Evolutionary conservation across 2,888 invertebrate genomes (phyloP).

Genomic region (Criorhina ranunculi): DNA sequence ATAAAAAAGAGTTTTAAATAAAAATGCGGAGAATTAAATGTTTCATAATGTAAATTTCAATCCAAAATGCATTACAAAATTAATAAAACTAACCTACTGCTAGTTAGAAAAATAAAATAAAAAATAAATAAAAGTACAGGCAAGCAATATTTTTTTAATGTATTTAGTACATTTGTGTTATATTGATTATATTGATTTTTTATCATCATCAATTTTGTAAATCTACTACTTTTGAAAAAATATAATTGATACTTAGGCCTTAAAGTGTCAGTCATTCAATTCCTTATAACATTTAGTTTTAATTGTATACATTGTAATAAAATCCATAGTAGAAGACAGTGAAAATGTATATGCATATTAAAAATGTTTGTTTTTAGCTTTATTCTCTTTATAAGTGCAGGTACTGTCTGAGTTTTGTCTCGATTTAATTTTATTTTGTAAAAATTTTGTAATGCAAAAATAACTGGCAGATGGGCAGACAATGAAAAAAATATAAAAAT

Average conservation of each 20-base stretch:
- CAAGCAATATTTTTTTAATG: constrained; percentile 70
- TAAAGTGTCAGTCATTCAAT: constrained; percentile 85
- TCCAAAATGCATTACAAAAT: constrained; percentile 71
- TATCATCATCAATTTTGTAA: constrained; percentile 13
- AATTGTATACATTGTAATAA: constrained; percentile 14
- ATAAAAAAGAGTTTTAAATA: constrained; percentile 7
- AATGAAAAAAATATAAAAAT: constrained; percentile 25
- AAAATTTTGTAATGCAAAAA: constrained; percentile 40
- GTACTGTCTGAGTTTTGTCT: constrained; percentile 28
- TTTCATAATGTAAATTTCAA: constrained; percentile 42
- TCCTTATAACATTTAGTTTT: constrained; percentile 69
- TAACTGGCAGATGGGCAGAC: constrained; percentile 62
- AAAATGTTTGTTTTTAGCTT: background rate
- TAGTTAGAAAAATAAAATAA: constrained; percentile 23
- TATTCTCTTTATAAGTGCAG: background rate
- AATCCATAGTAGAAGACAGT: constrained; percentile 31
- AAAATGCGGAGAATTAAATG: constrained; percentile 14
- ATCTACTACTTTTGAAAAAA: constrained; percentile 46
- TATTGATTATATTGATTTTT: constrained; percentile 37
- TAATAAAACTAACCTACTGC: constrained; percentile 76
- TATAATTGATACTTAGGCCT: constrained; percentile 78
- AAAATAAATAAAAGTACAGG: constrained; percentile 29
- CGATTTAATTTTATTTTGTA: constrained; percentile 6
- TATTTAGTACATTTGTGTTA: constrained; percentile 80
- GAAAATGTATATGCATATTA: constrained; percentile 28